phyloP scores from a whole-genome alignment of 2,888 invertebrate genomes.

The Laothoe populi region DNA sequence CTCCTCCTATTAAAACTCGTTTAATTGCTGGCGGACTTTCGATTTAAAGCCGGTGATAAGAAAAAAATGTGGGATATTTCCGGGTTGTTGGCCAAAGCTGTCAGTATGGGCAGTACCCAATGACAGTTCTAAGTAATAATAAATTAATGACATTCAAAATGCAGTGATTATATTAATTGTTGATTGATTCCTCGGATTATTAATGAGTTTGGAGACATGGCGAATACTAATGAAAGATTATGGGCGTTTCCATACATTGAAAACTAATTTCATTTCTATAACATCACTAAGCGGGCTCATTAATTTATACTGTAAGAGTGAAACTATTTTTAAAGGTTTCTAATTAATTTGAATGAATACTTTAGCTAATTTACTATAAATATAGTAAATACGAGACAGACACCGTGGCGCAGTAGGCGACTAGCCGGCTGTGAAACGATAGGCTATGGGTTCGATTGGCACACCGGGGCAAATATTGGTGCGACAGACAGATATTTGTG shows the following conservation, averaged over 20 bases:
- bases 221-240: not conserved
- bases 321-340: not conserved
- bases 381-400: no score
- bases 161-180: conserved; percentile 16
- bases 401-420: no score
- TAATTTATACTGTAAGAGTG: not conserved
- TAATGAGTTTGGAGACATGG: conserved; percentile 4
- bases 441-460: no score
- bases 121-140: conserved; percentile 18
- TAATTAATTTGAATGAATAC: not conserved
- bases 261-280: no score
- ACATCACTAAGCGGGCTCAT: no score
- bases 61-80: conserved; percentile 43
- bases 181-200: conserved; percentile 19
- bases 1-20: conserved; percentile 48
- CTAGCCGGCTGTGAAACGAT: no score
- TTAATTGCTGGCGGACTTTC: conserved; percentile 53
- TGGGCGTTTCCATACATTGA: no score
- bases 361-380: not conserved
- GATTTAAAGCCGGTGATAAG: conserved; percentile 52
- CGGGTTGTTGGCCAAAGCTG: conserved; percentile 40
- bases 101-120: not conserved
- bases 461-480: no score
- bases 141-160: conserved; percentile 26
- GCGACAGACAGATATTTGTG: no score